Percentiles rank a stretch among this genome's conserved stretches.
Evolutionary conservation across 1,140 invertebrate genomes (phyloP).

Genomic region (Tyrophagus putrescentiae): DNA sequence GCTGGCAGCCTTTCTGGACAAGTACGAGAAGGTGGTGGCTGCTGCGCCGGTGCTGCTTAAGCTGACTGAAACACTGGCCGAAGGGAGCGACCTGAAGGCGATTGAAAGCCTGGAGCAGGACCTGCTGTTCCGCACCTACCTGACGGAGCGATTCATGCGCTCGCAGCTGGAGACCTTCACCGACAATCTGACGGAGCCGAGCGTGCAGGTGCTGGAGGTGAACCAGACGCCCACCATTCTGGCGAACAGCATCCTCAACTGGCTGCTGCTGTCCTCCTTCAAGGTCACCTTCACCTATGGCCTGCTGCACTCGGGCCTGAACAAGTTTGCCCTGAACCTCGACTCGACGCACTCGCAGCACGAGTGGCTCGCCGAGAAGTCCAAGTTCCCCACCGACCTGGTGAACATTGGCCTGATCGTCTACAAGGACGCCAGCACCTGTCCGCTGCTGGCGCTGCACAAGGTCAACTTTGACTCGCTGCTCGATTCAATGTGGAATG

Average conservation of each 20-base stretch:
- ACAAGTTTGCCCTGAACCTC: neutral
- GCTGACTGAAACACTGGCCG: neutral
- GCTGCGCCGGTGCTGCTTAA: neutral
- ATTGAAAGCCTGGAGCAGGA: slow-evolving; percentile 1
- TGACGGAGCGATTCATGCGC: neutral
- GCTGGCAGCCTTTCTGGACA: neutral
- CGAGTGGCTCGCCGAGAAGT: slow-evolving; percentile 16
- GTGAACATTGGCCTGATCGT: slow-evolving; percentile 31
- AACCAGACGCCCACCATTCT: neutral
- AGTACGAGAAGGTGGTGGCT: neutral
- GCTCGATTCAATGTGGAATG: slow-evolving; percentile 32
- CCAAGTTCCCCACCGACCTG: slow-evolving; percentile 10
- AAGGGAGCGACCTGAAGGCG: neutral
- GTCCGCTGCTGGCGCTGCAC: neutral
- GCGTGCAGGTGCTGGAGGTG: slow-evolving; percentile 10
- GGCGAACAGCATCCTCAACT: slow-evolving; percentile 20
- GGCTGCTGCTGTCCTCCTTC: neutral
- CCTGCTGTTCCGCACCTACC: neutral
- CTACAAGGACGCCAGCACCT: slow-evolving; percentile 29
- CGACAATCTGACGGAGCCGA: slow-evolving; percentile 10
- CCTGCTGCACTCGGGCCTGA: neutral
- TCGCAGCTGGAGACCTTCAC: slow-evolving; percentile 9
- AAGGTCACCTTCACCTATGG: slow-evolving; percentile 6
- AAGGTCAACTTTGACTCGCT: slow-evolving; percentile 31
- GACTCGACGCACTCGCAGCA: neutral